These are phyloP conservation scores for Tadarida brasiliensis DNA, from an alignment of 2,797 vertebrate species.

Conservation along the genomic window DNA sequence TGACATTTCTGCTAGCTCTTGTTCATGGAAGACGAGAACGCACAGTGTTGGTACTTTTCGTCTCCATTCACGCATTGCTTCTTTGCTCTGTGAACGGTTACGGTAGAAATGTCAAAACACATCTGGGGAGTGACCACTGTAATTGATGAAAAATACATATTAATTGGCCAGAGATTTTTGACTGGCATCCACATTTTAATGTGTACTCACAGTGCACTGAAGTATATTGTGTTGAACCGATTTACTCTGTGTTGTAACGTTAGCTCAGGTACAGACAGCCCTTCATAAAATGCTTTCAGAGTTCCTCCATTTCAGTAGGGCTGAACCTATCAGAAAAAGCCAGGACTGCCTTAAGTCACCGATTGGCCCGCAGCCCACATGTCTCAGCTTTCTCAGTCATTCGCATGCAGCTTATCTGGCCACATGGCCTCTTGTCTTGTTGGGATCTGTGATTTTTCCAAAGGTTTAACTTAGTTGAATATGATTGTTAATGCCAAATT, in stretches of 20 bases:
- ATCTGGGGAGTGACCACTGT: neutral
- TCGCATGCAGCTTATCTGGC: conserved; percentile 81
- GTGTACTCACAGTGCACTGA: neutral
- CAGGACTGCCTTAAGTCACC: conserved; percentile 76
- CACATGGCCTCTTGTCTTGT: conserved; percentile 81
- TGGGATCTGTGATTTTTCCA: conserved; percentile 84
- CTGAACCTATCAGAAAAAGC: neutral
- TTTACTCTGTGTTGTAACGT: neutral
- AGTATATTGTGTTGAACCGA: neutral
- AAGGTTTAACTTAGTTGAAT: conserved; percentile 82
- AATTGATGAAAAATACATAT: fast-evolving
- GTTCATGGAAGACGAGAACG: neutral
- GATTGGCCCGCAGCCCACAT: conserved; percentile 73
- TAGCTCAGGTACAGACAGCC: conserved; percentile 44
- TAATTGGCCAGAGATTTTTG: neutral
- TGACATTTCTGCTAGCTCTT: conserved; percentile 46
- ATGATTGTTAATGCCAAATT: conserved; percentile 66
- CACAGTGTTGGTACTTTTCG: neutral
- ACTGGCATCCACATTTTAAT: neutral
- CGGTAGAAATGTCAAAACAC: conserved; percentile 54
- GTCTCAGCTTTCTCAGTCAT: conserved; percentile 80
- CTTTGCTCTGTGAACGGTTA: conserved; percentile 33
- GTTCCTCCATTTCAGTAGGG: conserved; percentile 71
- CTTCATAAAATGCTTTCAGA: conserved; percentile 74
- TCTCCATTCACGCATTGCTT: neutral